Evolutionary conservation across 2,888 invertebrate genomes (phyloP).

Genomic region (Drosophila sordidapex): DNA sequence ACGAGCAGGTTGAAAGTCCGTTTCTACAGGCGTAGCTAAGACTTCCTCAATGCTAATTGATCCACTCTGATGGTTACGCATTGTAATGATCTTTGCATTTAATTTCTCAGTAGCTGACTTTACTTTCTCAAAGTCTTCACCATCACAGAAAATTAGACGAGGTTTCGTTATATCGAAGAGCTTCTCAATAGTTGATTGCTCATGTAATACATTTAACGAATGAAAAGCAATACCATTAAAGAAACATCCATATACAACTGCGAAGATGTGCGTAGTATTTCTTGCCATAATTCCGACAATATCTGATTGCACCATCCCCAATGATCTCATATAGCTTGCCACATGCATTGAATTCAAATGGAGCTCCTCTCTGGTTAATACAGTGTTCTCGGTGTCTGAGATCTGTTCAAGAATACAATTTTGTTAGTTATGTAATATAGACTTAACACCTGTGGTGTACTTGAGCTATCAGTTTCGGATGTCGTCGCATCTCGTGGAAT

Average conservation of each 20-base stretch:
- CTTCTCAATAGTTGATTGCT: too few relatives aligned
- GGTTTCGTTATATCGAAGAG: too few relatives aligned
- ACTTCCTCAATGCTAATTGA: too few relatives aligned
- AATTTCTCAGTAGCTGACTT: too few relatives aligned
- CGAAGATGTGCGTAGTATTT: slow-evolving; percentile 70
- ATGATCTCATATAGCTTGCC: slow-evolving; percentile 59
- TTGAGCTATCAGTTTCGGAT: slow-evolving; percentile 61
- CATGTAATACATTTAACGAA: too few relatives aligned
- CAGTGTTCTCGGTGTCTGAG: slow-evolving; percentile 62
- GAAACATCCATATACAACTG: slow-evolving; percentile 70
- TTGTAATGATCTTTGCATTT: too few relatives aligned
- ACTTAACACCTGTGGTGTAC: neutral
- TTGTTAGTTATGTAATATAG: neutral
- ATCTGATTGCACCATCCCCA: slow-evolving; percentile 66
- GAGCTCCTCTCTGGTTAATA: slow-evolving; percentile 57
- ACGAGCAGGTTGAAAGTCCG: too few relatives aligned
- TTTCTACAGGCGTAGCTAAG: too few relatives aligned
- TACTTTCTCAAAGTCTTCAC: too few relatives aligned
- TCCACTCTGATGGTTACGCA: too few relatives aligned
- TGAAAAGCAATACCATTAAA: slow-evolving; percentile 63
- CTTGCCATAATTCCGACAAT: slow-evolving; percentile 74
- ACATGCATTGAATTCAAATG: slow-evolving; percentile 61
- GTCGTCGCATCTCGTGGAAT: slow-evolving; percentile 60
- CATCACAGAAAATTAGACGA: too few relatives aligned
- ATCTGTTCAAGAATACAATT: slow-evolving; percentile 44